phyloP scores from a whole-genome alignment of 2,888 invertebrate genomes.

The Sphaerophoria rueppellii region DNA sequence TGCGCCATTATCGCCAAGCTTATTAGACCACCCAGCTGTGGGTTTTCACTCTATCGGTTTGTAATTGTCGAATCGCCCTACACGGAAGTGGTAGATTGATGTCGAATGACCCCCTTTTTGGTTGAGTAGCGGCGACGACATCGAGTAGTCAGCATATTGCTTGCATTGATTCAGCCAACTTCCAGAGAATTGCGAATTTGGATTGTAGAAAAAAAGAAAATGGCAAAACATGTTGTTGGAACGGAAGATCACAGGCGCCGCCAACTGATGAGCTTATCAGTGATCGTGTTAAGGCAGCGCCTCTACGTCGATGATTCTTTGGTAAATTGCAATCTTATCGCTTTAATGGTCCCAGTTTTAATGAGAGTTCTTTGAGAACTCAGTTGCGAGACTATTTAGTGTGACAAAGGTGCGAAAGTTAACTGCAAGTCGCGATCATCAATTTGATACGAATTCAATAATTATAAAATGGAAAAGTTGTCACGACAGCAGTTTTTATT shows the following conservation, averaged over 20 bases:
- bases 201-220: not conserved
- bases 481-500: constrained; percentile 63
- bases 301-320: constrained; percentile 43
- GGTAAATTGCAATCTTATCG: constrained; percentile 40
- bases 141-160: constrained; percentile 45
- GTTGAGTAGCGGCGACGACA: constrained; percentile 10
- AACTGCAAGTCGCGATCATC: constrained; percentile 53
- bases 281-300: not conserved
- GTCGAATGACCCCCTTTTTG: constrained; percentile 36
- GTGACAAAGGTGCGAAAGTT: not conserved
- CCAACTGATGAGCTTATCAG: not conserved
- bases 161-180: constrained; percentile 32
- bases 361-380: constrained; percentile 22
- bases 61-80: constrained; percentile 36
- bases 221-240: constrained; percentile 11
- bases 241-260: constrained; percentile 49
- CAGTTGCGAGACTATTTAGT: not conserved
- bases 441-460: constrained; percentile 49
- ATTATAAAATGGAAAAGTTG: constrained; percentile 51
- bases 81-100: constrained; percentile 34
- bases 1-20: constrained; percentile 54
- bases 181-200: not conserved
- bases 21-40: constrained; percentile 56
- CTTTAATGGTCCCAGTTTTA: constrained; percentile 45
- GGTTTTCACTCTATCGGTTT: not conserved